Evolutionary conservation across 2,888 invertebrate genomes (phyloP), one percentile per base, ranked within the genome.

Genomic region (Lithophane socia): DNA sequence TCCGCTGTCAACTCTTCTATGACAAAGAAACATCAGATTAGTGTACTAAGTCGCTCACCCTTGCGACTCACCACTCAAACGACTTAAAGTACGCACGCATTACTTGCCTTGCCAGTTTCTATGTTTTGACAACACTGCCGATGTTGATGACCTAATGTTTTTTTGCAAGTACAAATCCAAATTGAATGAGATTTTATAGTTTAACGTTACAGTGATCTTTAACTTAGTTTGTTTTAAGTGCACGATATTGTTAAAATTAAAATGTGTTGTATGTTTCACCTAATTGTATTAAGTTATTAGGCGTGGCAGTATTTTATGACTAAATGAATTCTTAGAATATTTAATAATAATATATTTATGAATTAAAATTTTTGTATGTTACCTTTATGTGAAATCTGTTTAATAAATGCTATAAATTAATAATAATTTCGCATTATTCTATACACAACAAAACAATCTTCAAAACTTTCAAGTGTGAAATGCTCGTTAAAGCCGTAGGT

Each of bases 131-230:
- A 93, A 94, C 94, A 95, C 94, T 94, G 95, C 95, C 95, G 94
- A 93, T 94, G 92, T 93, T 94, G 92, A 92, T 92, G 93, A 94
- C 93, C 94, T 94, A 94, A 94, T 94, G 94, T 94, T 79, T 73
- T 83, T 89, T 95, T 95, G 96, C 96, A 95, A 96, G 96, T 96
- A 96, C 96, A 96, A 96, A 96, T 96, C 95, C 95, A 93, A 96
- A 94, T 94, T 95, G 95, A 96, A 95, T 96, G 96, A 96, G 94
- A 95, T 96, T 96, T 95, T 94, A 94, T 94, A 96, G 94, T 95
- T 94, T 96, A 95, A 96, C 95, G 94, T 95, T 94, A 94, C 94
- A 94, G 94, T 95, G 95, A 96, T 95, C 93, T 94, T 95, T 96
- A 95, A 95, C 95, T 95, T 95, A 95, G 94, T 95, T 94, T 94